Evolutionary conservation across 2,888 invertebrate genomes (phyloP).

Genomic region (Melanophora roralis): DNA sequence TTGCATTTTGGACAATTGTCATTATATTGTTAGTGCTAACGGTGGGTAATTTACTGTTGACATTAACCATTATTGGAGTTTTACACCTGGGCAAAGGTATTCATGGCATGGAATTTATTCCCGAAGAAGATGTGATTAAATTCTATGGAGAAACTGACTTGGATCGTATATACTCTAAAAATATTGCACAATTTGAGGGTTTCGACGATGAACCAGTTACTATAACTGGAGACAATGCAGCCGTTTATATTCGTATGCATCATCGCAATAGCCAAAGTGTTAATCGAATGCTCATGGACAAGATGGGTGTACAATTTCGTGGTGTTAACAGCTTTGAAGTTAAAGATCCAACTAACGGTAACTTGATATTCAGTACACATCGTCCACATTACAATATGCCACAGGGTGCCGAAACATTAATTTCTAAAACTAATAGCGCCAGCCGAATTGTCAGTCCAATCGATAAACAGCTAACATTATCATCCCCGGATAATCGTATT

Average conservation of each 20-base stretch:
- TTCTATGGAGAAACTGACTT: slow-evolving; percentile 87
- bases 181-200: slow-evolving; percentile 83
- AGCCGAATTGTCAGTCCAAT: slow-evolving; percentile 86
- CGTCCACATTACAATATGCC: slow-evolving; percentile 85
- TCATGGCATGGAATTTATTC: slow-evolving; percentile 89
- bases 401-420: slow-evolving; percentile 81
- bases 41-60: slow-evolving; percentile 87
- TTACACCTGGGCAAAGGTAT: slow-evolving; percentile 88
- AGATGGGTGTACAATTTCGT: slow-evolving; percentile 83
- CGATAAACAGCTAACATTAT: slow-evolving; percentile 82
- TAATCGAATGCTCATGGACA: slow-evolving; percentile 80
- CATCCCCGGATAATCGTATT: slow-evolving; percentile 81
- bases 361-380: slow-evolving; percentile 85
- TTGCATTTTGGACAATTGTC: slow-evolving; percentile 89
- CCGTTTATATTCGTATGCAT: slow-evolving; percentile 75
- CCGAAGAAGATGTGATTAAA: slow-evolving; percentile 85
- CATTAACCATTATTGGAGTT: slow-evolving; percentile 88
- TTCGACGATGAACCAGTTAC: slow-evolving; percentile 79
- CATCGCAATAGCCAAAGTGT: slow-evolving; percentile 76
- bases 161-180: slow-evolving; percentile 84
- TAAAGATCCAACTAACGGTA: slow-evolving; percentile 81
- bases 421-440: slow-evolving; percentile 83
- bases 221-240: slow-evolving; percentile 70
- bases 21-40: slow-evolving; percentile 84
- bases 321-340: slow-evolving; percentile 84